These are phyloP conservation scores for Penelope pileata DNA, from an alignment of 2,113 vertebrate species.

Conservation along the genomic window DNA sequence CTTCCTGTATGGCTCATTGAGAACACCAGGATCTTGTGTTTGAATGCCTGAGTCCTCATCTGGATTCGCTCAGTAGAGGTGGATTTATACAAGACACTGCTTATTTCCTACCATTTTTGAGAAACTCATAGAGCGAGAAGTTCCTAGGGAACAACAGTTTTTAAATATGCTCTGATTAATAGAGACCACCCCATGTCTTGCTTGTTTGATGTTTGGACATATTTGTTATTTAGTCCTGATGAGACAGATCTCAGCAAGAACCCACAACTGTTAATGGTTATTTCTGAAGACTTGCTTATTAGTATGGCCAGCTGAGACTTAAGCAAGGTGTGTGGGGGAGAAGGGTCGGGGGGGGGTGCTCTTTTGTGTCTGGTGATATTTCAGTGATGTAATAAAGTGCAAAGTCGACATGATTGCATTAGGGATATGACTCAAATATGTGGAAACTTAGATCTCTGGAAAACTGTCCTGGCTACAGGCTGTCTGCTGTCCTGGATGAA, in stretches of 20 bases:
- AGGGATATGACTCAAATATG: constrained; percentile 40
- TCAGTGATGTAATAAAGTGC: constrained; percentile 32
- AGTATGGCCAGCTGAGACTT: constrained; percentile 16
- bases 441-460: constrained; percentile 58
- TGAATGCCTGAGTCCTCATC: background rate
- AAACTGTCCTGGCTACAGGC: constrained; percentile 43
- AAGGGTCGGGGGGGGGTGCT: too few relatives aligned
- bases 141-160: constrained; percentile 65
- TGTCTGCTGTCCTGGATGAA: constrained; percentile 72
- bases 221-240: constrained; percentile 62
- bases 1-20: constrained; percentile 43
- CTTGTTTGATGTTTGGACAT: constrained; percentile 67
- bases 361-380: background rate
- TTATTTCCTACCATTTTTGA: constrained; percentile 44
- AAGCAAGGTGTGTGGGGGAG: background rate
- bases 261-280: constrained; percentile 18
- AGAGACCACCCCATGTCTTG: constrained; percentile 71
- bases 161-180: constrained; percentile 76
- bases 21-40: constrained; percentile 54
- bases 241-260: constrained; percentile 55
- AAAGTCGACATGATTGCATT: constrained; percentile 49
- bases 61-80: constrained; percentile 41
- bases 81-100: constrained; percentile 39
- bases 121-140: background rate
- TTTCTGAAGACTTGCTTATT: constrained; percentile 4